Percentiles rank a stretch among this genome's conserved stretches.
Conservation (phyloP, 1,140 invertebrate species). For the Temnothorax nylanderi region DNA sequence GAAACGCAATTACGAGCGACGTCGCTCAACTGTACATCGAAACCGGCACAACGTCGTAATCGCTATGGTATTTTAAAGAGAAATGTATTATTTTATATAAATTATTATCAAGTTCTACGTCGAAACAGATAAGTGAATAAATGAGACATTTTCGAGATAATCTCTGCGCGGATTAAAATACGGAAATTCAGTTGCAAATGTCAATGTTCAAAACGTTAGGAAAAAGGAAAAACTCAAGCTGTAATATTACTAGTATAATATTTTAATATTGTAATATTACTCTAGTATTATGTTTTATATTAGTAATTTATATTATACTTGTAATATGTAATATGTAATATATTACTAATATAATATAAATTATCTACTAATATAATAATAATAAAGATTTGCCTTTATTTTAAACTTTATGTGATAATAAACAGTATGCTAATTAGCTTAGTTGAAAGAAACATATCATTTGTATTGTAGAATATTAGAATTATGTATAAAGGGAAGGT, state of each 20-base stretch:
- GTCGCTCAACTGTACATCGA: neutral
- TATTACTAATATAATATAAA: no score
- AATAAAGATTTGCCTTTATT: neutral
- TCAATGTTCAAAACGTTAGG: neutral
- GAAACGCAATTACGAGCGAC: constrained; percentile 31
- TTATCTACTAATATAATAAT: no score
- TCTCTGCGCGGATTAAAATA: neutral
- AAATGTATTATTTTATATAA: neutral
- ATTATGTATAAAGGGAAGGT: neutral
- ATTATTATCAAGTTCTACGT: neutral
- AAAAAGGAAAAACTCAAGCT: neutral
- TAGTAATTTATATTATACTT: no score
- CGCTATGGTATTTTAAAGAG: neutral
- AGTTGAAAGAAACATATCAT: neutral
- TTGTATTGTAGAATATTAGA: neutral
- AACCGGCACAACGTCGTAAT: neutral
- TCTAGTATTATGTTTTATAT: no score
- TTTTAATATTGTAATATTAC: no score
- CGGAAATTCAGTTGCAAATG: neutral
- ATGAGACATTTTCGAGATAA: neutral
- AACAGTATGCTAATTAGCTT: neutral
- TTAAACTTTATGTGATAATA: neutral
- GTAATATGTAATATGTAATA: no score
- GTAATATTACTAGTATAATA: neutral
- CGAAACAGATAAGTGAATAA: neutral